Evolutionary conservation across 2,888 invertebrate species (phyloP).

Genomic region (Drosophila phalerata): DNA sequence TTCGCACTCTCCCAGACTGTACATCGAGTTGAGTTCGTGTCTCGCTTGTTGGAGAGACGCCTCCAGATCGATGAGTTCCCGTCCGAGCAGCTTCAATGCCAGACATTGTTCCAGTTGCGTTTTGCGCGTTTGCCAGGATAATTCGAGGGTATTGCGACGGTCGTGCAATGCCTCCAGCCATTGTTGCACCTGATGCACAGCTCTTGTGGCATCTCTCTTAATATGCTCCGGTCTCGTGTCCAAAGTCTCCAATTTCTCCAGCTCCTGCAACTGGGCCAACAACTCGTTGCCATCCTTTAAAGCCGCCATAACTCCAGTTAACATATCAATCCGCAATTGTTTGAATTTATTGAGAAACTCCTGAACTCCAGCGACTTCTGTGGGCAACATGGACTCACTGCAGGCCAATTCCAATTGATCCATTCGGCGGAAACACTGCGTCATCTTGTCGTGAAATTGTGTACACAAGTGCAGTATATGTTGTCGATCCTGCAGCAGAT

Average conservation of each 20-base stretch:
- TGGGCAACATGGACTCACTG: conserved; percentile 89
- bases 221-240: conserved; percentile 90
- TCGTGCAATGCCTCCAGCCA: conserved; percentile 92
- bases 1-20: conserved; percentile 89
- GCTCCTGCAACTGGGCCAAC: conserved; percentile 90
- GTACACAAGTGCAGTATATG: conserved; percentile 92
- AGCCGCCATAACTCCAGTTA: conserved; percentile 92
- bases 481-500: conserved; percentile 91
- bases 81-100: conserved; percentile 90
- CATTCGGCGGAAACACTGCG: conserved; percentile 90
- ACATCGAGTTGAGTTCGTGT: conserved; percentile 87
- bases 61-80: conserved; percentile 89
- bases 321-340: conserved; percentile 89
- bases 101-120: conserved; percentile 92
- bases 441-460: conserved; percentile 90
- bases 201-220: conserved; percentile 86
- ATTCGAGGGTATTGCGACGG: conserved; percentile 90
- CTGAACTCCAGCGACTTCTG: conserved; percentile 90
- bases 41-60: conserved; percentile 87
- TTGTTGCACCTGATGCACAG: conserved; percentile 89
- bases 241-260: conserved; percentile 90
- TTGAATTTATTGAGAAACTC: conserved; percentile 90
- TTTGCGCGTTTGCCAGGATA: conserved; percentile 89
- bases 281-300: conserved; percentile 92
- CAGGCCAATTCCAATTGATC: conserved; percentile 90